Evolutionary conservation across 2,797 vertebrate species (phyloP).

Genomic region (Hippocampus kuda): DNA sequence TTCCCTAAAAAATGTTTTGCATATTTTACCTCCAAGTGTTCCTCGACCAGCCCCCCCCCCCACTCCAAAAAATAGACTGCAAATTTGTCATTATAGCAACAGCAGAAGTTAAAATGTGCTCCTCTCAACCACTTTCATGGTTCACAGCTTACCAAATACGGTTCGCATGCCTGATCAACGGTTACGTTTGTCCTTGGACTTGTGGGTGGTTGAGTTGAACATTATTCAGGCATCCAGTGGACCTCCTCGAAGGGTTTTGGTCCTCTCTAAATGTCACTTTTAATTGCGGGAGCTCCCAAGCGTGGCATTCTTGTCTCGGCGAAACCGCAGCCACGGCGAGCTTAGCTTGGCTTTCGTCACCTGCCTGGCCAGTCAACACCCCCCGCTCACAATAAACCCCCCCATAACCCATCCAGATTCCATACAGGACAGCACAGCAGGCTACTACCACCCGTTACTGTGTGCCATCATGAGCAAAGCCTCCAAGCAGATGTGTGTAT

Average conservation of each 20-base stretch:
- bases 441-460: conserved; percentile 18
- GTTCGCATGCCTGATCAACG: neutral
- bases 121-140: too few species aligned
- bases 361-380: conserved; percentile 8
- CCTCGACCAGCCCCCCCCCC: too few species aligned
- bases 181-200: neutral
- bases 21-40: too few species aligned
- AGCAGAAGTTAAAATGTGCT: too few species aligned
- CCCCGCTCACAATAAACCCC: too few species aligned
- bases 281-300: conserved; percentile 35
- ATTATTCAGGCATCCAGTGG: neutral
- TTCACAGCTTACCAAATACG: neutral
- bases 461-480: conserved; percentile 10
- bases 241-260: neutral
- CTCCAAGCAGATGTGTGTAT: conserved; percentile 27
- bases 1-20: too few species aligned
- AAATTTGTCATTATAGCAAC: too few species aligned
- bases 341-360: conserved; percentile 16
- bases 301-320: conserved; percentile 20
- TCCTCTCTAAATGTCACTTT: conserved; percentile 20
- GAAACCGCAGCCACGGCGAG: conserved; percentile 21
- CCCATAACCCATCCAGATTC: neutral
- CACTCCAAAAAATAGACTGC: too few species aligned
- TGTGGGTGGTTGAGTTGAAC: neutral
- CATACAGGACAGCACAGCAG: conserved; percentile 17